Conservation (phyloP, 2,797 vertebrate genomes). For the Sebastes hubbsi region DNA sequence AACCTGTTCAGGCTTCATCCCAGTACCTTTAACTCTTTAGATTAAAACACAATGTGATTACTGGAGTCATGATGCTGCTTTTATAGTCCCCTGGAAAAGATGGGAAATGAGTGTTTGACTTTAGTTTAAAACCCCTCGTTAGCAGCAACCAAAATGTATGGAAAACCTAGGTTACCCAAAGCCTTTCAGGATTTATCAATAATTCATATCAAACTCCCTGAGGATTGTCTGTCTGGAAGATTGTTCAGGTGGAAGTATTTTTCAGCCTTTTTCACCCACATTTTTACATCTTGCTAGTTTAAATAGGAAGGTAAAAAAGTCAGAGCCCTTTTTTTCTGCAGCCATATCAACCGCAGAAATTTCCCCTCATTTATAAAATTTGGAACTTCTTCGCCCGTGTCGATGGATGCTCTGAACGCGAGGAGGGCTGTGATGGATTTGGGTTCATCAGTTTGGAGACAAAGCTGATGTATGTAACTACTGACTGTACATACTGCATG, state of each 20-base stretch:
- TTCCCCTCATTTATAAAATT: not conserved
- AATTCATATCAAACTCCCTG: not conserved
- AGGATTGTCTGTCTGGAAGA: not conserved
- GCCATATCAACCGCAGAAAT: not conserved
- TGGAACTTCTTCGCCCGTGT: not conserved
- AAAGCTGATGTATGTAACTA: slow-evolving; percentile 77
- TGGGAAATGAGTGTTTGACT: not conserved
- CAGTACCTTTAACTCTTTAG: not conserved
- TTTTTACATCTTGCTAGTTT: not conserved
- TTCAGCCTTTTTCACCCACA: not conserved
- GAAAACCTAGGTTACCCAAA: slow-evolving; percentile 8
- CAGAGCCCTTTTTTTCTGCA: not conserved
- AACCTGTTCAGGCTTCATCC: not conserved
- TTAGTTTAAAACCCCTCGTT: not conserved
- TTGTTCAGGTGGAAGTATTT: not conserved
- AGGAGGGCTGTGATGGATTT: not conserved
- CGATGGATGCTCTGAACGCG: not conserved
- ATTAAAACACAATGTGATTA: not conserved
- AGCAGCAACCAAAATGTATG: slow-evolving; percentile 38
- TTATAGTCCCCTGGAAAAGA: not conserved
- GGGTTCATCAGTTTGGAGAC: slow-evolving; percentile 19
- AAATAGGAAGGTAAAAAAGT: not conserved
- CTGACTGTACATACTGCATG: slow-evolving; percentile 92
- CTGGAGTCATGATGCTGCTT: slow-evolving; percentile 11
- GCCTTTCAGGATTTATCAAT: not conserved